Evolutionary conservation across 2,888 invertebrate species (phyloP).

Genomic region (Notodonta dromedarius): DNA sequence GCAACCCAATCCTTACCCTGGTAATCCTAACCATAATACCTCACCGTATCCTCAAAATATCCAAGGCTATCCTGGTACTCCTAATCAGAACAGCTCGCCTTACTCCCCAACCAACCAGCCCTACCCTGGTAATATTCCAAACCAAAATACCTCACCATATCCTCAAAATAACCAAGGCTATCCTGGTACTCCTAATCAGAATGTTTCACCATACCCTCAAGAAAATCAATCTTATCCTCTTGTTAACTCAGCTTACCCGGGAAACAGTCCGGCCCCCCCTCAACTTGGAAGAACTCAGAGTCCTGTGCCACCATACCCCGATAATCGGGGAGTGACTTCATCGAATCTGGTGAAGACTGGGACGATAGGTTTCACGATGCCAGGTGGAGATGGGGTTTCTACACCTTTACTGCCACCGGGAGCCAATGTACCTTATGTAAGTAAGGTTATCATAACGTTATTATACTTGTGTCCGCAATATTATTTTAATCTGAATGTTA

Average conservation of each 20-base stretch:
- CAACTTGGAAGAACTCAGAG: constrained; percentile 30
- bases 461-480: too few relatives aligned
- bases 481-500: too few relatives aligned
- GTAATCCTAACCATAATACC: not conserved
- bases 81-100: not conserved
- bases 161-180: constrained; percentile 17
- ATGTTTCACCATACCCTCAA: not conserved
- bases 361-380: constrained; percentile 43
- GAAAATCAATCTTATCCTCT: constrained; percentile 25
- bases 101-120: not conserved
- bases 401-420: constrained; percentile 51
- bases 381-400: constrained; percentile 15
- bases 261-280: constrained; percentile 16
- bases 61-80: constrained; percentile 22
- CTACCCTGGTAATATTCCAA: not conserved
- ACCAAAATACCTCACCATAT: not conserved
- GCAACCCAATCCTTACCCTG: constrained; percentile 36
- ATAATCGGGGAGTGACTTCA: not conserved
- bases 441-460: constrained; percentile 19
- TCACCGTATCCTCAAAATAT: not conserved
- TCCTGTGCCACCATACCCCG: constrained; percentile 24
- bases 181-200: constrained; percentile 26
- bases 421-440: constrained; percentile 50
- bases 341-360: constrained; percentile 44
- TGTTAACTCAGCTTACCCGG: constrained; percentile 26